phyloP scores from a whole-genome alignment of 2,797 vertebrate species.

The Otolemur crassicaudatus region DNA sequence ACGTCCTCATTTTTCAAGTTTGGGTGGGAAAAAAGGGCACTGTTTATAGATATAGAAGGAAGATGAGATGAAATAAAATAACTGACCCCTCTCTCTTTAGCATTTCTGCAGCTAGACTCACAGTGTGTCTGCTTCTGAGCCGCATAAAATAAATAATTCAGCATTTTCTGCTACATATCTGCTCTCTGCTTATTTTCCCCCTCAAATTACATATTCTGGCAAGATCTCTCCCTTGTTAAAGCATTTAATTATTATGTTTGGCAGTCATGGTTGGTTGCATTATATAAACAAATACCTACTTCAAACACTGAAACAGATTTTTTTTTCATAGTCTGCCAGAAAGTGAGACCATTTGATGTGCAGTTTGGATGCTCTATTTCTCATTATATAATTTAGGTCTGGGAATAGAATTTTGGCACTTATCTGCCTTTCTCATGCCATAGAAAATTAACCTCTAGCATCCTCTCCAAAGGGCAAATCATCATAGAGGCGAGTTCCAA shows the following conservation, averaged over 20 bases:
- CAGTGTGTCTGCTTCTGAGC: conserved; percentile 53
- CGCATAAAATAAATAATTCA: conserved; percentile 71
- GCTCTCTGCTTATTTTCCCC: conserved; percentile 79
- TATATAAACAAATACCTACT: conserved; percentile 84
- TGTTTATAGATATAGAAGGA: not conserved
- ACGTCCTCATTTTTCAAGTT: not conserved
- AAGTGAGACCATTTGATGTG: conserved; percentile 81
- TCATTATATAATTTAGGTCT: conserved; percentile 72
- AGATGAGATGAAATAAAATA: not conserved
- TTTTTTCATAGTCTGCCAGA: conserved; percentile 84
- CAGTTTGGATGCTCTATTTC: conserved; percentile 68
- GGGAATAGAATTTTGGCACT: conserved; percentile 71
- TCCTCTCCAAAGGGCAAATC: conserved; percentile 49
- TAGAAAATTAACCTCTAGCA: conserved; percentile 65
- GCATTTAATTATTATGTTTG: conserved; percentile 86
- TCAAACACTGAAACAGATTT: conserved; percentile 80
- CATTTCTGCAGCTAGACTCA: conserved; percentile 46
- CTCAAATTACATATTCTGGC: conserved; percentile 86
- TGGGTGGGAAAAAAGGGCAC: not conserved
- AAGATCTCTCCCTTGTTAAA: conserved; percentile 83
- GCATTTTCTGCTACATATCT: conserved; percentile 70
- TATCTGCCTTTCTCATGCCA: conserved; percentile 35
- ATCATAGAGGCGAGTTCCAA: not conserved
- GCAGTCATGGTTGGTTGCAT: conserved; percentile 80
- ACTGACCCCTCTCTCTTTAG: not conserved